Base-by-base conservation (phyloP, 2,888 invertebrate genomes). In the Trichacis sp. region DNA sequence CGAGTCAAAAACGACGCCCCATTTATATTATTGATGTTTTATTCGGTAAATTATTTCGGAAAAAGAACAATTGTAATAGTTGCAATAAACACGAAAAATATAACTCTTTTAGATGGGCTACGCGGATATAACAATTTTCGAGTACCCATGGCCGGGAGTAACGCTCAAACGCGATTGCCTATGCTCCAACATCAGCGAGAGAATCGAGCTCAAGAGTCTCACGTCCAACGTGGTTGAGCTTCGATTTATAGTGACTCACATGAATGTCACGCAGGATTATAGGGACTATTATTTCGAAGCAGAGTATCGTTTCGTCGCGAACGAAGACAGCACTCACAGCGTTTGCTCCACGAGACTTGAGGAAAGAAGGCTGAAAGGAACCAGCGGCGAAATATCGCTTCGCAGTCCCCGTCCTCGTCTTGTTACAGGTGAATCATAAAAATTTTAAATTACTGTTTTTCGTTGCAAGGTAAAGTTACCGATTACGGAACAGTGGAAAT, bases 241-340 rank as follows among this genome's bases (percentile, higher is more conserved):
- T 0, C 90, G 90, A 77, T 93, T 93, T 79, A 88, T 90, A 15
- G 89, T 93, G 5, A 89, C 90, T 11, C 88, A 90, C 81, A 93
- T 95, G 94, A 91, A 91, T 84, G 91, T 93, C 57, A 90, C 92
- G 5, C 92, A 94, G 84, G 92, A 94, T 85, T 92, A 93, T 77
- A 88, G 91, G 57, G 90, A 92, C 78, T 93, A 93, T 83, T 89
- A 90, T 78, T 93, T 94, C 84, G 93, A 93, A 76, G 92, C 90
- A 0, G 89, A 89, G 79, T 91, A 89, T 73, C 90, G 90, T 77
- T 91, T 91, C 80, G 84, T 90, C 47, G 86, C 89, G 0, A 86
- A 86, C 43, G 1, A 62, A 14, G 72, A 77, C 0, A 51, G 65
- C 30, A 87, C 87, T 68, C 87, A 88, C 43, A 84, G 84, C 64